Evolutionary conservation across 2,113 vertebrate genomes (phyloP), one percentile per base, ranked within the genome.

Genomic region (Atrichornis clamosus): DNA sequence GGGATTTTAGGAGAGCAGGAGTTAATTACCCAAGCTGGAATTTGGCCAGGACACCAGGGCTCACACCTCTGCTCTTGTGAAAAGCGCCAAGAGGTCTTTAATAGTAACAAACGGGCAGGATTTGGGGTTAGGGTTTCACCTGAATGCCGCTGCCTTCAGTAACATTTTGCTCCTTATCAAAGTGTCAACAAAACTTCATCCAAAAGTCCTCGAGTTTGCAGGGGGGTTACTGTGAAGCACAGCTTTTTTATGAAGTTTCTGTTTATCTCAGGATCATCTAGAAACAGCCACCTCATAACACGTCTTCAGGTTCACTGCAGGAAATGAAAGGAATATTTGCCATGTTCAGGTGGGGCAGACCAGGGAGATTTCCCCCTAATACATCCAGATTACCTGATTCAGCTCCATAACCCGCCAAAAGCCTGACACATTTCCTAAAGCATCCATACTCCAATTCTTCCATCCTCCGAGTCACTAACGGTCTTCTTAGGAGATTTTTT

Each of bases 11-110:
- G 95, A 87, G 92, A 68, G 85, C 91, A 97, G 95, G 72, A 96
- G 96, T 97, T 97, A 97, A 97, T 97, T 97, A 96, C 85, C 83
- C 92, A 87, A 56, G 79, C 89, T 97, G 97, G 96, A 96, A 96
- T 97, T 95, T 65, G 87, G 94, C 97, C 96, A 97, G 93, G 85
- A 96, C 95, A 91, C 73, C 83, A 83, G 91, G 91, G 92, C 73
- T 97, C 90, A 97, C 96, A 97, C 96, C 96, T 97, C 96, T 92
- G 82, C 89, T 92, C 87, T 49, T 3, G 19, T 87, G 91, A 80
- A 93, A 93, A 90, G 69, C 87, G 92, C 77, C 93, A 92, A 72
- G 70, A 82, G 95, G 94, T 92, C 76, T 90, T 96, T 95, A 93
- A 95, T 32, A 33, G 91, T 35, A 94, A 89, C 79, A 87, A 96